phyloP scores from a whole-genome alignment of 2,888 invertebrate genomes.

The Spilosoma lubricipeda region DNA sequence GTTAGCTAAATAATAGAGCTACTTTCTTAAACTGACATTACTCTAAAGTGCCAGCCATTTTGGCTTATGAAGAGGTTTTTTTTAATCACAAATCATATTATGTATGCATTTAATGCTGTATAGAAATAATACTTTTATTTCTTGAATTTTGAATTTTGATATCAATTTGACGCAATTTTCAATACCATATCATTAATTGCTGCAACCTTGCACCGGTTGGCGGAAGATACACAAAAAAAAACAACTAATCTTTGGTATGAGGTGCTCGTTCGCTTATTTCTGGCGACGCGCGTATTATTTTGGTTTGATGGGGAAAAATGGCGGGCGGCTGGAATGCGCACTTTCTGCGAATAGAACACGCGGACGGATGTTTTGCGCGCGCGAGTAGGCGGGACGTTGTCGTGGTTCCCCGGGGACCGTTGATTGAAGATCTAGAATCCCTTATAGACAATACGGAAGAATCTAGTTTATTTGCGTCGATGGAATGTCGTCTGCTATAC shows the following conservation, averaged over 20 bases:
- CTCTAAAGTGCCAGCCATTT: not conserved
- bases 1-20: not conserved
- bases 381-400: constrained; percentile 65
- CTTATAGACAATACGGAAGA: not conserved
- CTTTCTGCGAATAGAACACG: constrained; percentile 75
- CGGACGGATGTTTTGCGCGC: constrained; percentile 76
- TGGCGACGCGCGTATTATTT: constrained; percentile 76
- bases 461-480: not conserved
- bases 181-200: not conserved
- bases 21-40: not conserved
- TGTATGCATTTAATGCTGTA: not conserved
- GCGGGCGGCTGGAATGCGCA: constrained; percentile 75
- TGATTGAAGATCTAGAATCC: not conserved
- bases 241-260: constrained; percentile 46
- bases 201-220: constrained; percentile 54
- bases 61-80: not conserved
- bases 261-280: constrained; percentile 72
- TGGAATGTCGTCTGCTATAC: not conserved
- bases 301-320: constrained; percentile 74
- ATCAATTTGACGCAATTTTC: not conserved
- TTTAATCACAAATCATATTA: not conserved
- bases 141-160: not conserved
- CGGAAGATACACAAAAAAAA: constrained; percentile 55
- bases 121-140: not conserved
- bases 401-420: constrained; percentile 35